A percentile compares a stretch with the other conserved stretches of the same genome.
Evolutionary conservation across 1,140 invertebrate genomes (phyloP).

Genomic region (Melitaea cinxia): DNA sequence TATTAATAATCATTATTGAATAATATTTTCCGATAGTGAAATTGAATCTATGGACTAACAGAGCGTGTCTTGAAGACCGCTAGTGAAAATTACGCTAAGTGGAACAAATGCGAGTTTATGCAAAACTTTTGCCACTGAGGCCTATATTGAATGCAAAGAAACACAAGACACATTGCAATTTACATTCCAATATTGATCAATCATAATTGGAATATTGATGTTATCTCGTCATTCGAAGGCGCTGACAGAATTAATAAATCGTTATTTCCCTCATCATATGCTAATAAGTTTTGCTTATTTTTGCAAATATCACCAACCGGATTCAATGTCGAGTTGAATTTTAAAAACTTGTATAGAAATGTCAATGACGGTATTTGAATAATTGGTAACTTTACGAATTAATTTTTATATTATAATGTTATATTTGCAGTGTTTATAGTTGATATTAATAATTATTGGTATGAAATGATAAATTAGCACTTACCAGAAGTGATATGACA

Average conservation of each 20-base stretch:
- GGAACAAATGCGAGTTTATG: slow-evolving; percentile 28
- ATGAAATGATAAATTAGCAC: slow-evolving; percentile 30
- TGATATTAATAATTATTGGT: not conserved
- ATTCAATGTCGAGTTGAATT: slow-evolving; percentile 7
- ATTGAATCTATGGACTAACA: slow-evolving; percentile 28
- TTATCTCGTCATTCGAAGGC: slow-evolving; percentile 1
- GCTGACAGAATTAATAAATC: slow-evolving; percentile 16
- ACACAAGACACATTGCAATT: not conserved
- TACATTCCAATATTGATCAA: slow-evolving; percentile 7
- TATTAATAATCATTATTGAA: slow-evolving; percentile 20
- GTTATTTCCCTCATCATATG: slow-evolving; percentile 9
- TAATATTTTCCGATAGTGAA: slow-evolving; percentile 34
- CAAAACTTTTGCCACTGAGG: slow-evolving; percentile 23
- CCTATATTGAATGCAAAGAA: slow-evolving; percentile 15
- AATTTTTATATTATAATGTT: no score
- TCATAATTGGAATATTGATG: slow-evolving; percentile 13
- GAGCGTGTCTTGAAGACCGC: slow-evolving; percentile 31
- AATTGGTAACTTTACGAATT: slow-evolving; percentile 1
- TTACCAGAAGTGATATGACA: slow-evolving; percentile 62
- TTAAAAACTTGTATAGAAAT: slow-evolving; percentile 4
- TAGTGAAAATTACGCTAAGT: slow-evolving; percentile 34
- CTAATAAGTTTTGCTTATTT: not conserved
- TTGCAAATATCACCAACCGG: slow-evolving; percentile 22
- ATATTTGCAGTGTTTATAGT: not conserved
- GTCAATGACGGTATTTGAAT: slow-evolving; percentile 4